These are phyloP conservation scores for Melanaphis sacchari DNA, from an alignment of 1,140 invertebrate genomes.

Conservation along the genomic window DNA sequence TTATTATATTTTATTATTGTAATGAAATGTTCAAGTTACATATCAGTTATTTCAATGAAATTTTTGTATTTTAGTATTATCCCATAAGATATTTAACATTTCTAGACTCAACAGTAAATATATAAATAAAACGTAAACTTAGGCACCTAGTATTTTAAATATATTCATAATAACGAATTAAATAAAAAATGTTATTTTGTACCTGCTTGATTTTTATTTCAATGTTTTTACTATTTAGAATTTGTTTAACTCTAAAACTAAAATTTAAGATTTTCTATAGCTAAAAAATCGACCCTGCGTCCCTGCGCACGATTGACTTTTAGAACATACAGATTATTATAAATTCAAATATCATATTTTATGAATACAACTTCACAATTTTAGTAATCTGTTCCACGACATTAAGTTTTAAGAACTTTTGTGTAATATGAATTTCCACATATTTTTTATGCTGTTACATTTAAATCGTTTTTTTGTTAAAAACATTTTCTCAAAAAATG, in stretches of 20 bases:
- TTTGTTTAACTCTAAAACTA: background rate
- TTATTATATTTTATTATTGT: no score
- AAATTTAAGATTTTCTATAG: background rate
- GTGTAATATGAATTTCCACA: background rate
- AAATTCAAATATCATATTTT: background rate
- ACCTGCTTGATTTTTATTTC: background rate
- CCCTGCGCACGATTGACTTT: background rate
- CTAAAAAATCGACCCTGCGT: background rate
- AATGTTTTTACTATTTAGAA: background rate
- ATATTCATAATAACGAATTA: no score
- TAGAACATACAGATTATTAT: background rate
- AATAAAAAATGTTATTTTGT: no score
- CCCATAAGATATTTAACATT: background rate
- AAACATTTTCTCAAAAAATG: background rate
- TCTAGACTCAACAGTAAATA: background rate
- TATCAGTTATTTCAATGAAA: background rate
- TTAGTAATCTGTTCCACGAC: background rate
- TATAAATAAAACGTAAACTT: background rate
- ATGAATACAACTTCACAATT: background rate
- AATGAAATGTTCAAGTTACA: no score
- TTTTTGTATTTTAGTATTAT: background rate
- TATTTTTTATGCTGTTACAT: background rate
- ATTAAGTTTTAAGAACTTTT: background rate
- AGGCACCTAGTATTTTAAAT: no score
- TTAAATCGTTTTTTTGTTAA: background rate